These are phyloP conservation scores for Tribolium freemani DNA, from an alignment of 2,888 invertebrate genomes.

Conservation along the genomic window DNA sequence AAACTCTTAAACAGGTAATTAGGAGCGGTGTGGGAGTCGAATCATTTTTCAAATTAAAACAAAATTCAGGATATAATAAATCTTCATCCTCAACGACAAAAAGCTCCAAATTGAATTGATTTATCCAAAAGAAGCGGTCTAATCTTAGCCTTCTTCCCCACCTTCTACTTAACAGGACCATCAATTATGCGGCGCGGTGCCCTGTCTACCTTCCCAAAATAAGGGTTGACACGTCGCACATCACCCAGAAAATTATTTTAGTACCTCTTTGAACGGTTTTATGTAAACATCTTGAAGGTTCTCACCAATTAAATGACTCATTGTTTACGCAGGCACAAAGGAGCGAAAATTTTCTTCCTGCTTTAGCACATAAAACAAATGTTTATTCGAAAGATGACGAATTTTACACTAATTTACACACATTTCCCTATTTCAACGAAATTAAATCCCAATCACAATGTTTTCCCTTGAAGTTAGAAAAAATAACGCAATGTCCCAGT, in stretches of 20 bases:
- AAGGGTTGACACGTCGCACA: constrained; percentile 41
- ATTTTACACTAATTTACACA: not conserved
- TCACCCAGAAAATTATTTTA: constrained; percentile 42
- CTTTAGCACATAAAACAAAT: constrained; percentile 16
- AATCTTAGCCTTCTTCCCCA: constrained; percentile 35
- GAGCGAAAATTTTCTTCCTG: constrained; percentile 26
- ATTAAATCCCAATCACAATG: not conserved
- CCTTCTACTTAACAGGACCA: constrained; percentile 43
- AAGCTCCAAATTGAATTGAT: constrained; percentile 39
- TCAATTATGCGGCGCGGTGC: constrained; percentile 41
- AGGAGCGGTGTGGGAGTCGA: not conserved
- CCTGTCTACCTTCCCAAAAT: constrained; percentile 37
- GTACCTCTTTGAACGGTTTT: constrained; percentile 37
- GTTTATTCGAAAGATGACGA: constrained; percentile 11
- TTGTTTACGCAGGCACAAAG: constrained; percentile 38
- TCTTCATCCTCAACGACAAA: constrained; percentile 25
- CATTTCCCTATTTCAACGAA: not conserved
- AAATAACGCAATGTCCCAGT: not conserved
- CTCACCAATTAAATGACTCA: constrained; percentile 43
- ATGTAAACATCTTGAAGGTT: constrained; percentile 43
- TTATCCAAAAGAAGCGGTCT: constrained; percentile 33
- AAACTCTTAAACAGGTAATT: constrained; percentile 24
- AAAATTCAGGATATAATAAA: constrained; percentile 28
- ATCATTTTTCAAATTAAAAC: constrained; percentile 14
- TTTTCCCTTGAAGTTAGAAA: not conserved